These are phyloP conservation scores for Rhopilema esculentum DNA, from an alignment of 30 jellyfish, hydroid and myxozoan genomes.

Conservation along the genomic window DNA sequence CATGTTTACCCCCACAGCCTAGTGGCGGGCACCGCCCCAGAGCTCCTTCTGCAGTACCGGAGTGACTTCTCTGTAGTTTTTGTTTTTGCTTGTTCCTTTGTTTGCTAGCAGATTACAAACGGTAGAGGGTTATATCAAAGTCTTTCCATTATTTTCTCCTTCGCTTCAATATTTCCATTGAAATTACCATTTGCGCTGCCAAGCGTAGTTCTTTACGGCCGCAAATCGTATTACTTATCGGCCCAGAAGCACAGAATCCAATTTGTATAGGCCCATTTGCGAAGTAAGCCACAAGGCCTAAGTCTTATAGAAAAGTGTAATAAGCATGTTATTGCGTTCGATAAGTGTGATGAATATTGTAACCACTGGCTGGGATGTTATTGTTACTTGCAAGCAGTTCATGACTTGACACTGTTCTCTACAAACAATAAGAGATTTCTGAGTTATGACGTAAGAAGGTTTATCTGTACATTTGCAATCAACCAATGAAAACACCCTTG, in stretches of 20 bases:
- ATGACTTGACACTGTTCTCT: not conserved
- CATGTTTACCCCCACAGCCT: no score
- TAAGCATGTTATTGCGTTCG: not conserved
- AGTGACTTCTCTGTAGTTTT: no score
- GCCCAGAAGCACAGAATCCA: slow-evolving; percentile 3
- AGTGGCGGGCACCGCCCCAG: no score
- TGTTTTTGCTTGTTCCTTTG: no score
- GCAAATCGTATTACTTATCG: slow-evolving; percentile 5
- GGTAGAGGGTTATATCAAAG: not conserved
- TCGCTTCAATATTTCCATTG: not conserved
- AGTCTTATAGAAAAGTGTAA: not conserved
- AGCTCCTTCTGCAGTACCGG: no score
- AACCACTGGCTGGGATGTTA: not conserved
- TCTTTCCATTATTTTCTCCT: not conserved
- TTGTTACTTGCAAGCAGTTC: not conserved
- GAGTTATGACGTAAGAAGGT: not conserved
- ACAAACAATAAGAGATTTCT: not conserved
- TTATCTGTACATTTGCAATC: not conserved
- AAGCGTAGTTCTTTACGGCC: not conserved
- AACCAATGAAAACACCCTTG: not conserved
- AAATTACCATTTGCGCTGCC: not conserved
- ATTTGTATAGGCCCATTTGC: slow-evolving; percentile 3
- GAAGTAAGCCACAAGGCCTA: not conserved
- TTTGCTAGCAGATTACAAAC: not conserved
- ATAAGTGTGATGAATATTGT: not conserved